Evolutionary conservation across 2,888 invertebrate species (phyloP).

Genomic region (Augochlorella aurata): DNA sequence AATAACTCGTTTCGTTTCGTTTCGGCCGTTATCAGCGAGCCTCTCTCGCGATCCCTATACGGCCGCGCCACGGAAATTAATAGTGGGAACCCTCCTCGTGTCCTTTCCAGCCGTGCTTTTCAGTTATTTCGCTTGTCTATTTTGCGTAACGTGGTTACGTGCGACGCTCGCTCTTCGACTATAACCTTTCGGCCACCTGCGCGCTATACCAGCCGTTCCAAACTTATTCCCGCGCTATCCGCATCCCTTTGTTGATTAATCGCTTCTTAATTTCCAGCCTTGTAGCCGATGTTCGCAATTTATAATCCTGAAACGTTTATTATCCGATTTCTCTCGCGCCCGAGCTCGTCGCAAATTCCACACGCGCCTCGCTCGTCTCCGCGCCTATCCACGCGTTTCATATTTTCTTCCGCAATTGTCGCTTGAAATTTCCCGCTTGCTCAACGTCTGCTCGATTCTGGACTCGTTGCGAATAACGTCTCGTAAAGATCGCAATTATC

Average conservation of each 20-base stretch:
- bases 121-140: neutral
- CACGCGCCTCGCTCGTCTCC: neutral
- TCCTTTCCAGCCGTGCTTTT: neutral
- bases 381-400: neutral
- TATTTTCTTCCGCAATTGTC: neutral
- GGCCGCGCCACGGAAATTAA: neutral
- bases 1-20: conserved; percentile 11
- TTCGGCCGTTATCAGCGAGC: conserved; percentile 7
- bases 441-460: neutral
- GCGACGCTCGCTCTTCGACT: neutral
- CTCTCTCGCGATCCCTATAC: neutral
- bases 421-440: neutral
- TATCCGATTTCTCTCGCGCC: neutral
- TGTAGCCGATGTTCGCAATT: neutral
- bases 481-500: neutral
- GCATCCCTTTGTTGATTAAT: neutral
- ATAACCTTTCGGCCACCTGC: conserved; percentile 1
- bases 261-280: neutral
- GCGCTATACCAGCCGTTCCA: neutral
- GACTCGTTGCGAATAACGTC: neutral
- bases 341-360: neutral
- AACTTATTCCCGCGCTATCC: neutral
- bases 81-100: neutral
- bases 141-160: neutral
- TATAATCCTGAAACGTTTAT: neutral